A percentile compares a stretch with the other conserved stretches of the same genome.
Evolutionary conservation across 2,888 invertebrate species (phyloP).

Genomic region (Drosophila anomelani): DNA sequence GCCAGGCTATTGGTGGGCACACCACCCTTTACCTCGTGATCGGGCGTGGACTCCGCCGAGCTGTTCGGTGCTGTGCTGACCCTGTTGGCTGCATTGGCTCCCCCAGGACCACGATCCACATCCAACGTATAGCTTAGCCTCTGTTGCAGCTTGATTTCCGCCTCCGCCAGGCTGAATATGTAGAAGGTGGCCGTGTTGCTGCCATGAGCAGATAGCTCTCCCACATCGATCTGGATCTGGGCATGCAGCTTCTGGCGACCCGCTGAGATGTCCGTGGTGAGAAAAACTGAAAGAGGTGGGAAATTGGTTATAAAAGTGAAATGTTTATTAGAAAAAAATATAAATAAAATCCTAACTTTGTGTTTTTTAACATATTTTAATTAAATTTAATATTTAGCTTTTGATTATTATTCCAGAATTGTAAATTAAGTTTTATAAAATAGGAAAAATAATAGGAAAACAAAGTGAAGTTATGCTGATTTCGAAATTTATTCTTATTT

Average conservation of each 20-base stretch:
- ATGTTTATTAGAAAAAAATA: too few relatives aligned
- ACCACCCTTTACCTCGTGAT: slow-evolving; percentile 62
- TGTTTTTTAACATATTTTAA: too few relatives aligned
- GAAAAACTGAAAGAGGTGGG: slow-evolving; percentile 84
- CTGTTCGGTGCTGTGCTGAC: slow-evolving; percentile 64
- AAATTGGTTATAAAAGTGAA: too few relatives aligned
- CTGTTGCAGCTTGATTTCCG: slow-evolving; percentile 82
- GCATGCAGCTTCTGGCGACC: slow-evolving; percentile 86
- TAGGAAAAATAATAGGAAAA: too few relatives aligned
- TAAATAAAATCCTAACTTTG: too few relatives aligned
- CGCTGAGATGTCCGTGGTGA: slow-evolving; percentile 85
- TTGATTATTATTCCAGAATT: too few relatives aligned
- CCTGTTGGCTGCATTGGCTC: slow-evolving; percentile 25
- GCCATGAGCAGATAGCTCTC: slow-evolving; percentile 82
- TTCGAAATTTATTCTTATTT: too few relatives aligned
- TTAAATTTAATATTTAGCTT: too few relatives aligned
- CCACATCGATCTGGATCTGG: slow-evolving; percentile 84
- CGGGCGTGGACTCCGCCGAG: slow-evolving; percentile 81
- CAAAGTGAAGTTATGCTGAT: too few relatives aligned
- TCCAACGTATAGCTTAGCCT: slow-evolving; percentile 83
- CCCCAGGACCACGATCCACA: slow-evolving; percentile 62
- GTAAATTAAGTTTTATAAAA: too few relatives aligned
- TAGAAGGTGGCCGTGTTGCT: slow-evolving; percentile 82
- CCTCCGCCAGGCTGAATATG: slow-evolving; percentile 83
- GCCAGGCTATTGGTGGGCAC: slow-evolving; percentile 49